Evolutionary conservation across 2,113 vertebrate species (phyloP).

Genomic region (Orientallactaga bullata): DNA sequence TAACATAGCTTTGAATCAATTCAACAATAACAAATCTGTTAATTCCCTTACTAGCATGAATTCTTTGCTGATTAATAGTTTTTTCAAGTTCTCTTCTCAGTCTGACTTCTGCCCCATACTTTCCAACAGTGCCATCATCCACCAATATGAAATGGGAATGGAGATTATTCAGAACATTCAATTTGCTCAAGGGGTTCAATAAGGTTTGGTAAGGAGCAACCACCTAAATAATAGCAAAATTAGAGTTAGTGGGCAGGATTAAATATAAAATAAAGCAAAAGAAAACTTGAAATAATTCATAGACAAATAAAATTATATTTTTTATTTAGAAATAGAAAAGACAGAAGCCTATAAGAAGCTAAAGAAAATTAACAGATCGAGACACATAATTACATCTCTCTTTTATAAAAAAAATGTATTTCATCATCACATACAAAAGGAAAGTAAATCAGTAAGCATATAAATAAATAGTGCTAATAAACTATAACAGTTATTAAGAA

Average conservation of each 20-base stretch:
- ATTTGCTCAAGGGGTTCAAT: conserved; percentile 97
- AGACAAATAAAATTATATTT: conserved; percentile 45
- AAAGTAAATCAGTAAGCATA: background rate
- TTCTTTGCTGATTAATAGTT: conserved; percentile 97
- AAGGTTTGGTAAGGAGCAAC: conserved; percentile 98
- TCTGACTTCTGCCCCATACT: conserved; percentile 96
- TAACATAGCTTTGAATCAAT: conserved; percentile 51
- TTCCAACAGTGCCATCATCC: conserved; percentile 98
- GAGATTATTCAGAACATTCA: conserved; percentile 97
- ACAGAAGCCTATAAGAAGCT: background rate
- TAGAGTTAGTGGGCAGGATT: conserved; percentile 44
- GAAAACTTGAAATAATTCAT: conserved; percentile 46
- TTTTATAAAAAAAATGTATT: background rate
- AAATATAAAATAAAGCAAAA: conserved; percentile 47
- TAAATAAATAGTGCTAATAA: conserved; percentile 39
- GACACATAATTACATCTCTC: background rate
- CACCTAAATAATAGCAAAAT: conserved; percentile 90
- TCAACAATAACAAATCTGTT: conserved; percentile 45
- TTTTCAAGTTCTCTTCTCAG: conserved; percentile 97
- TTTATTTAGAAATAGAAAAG: conserved; percentile 34
- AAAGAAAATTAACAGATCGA: background rate
- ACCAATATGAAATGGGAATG: conserved; percentile 99
- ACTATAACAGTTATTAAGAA: background rate
- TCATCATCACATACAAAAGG: conserved; percentile 46
- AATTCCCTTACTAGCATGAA: conserved; percentile 95